Base-by-base conservation (phyloP, 2,888 invertebrate species). In the Bombylius discolor region DNA sequence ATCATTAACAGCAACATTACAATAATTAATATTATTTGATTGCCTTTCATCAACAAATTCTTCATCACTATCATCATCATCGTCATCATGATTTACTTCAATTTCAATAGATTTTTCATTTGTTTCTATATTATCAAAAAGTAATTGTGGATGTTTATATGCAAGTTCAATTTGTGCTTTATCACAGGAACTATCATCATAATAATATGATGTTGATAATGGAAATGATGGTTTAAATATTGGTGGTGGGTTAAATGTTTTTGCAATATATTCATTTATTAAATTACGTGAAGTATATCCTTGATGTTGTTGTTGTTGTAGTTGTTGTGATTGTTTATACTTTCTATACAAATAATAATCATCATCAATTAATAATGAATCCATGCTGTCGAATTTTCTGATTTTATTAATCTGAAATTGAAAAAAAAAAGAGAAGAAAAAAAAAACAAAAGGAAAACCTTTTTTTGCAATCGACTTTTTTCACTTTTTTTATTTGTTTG, bases 111-210 rank as follows among this genome's bases (percentile, higher is more conserved):
- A 9, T 8, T 36, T 5, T 60, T 75, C 73, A 5, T 67, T 64
- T 9, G 46, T 72, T 68, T 59, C 50, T 60, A 75, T 72, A 1
- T 36, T 36, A 5, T 68, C 64, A 4, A 75, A 71, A 33, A 77
- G 68, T 65, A 74, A 72, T 44, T 68, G 70, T 4, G 76, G 73
- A 55, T 71, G 69, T 44, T 70, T 68, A 67, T 72, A 73, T 9
- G 70, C 70, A 34, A 70, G 65, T 8, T 66, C 64, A 23, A 65
- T 58, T 47, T 64, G 61, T 45, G 61, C 60, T 52, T 61, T 56
- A 9, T 36, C 4, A 36, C 9, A 36, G 36, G 36, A 36, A 36
- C 9, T 36, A 31, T 51, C 55, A 42, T 39, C 36, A 12, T n/a
- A 34, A 36, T 36, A 36, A n/a, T 13, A 7, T 36, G 51, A 50